A percentile compares a stretch with the other conserved stretches of the same genome.
Conservation (phyloP, 2,113 vertebrate species). For the Gymnarchus niloticus region DNA sequence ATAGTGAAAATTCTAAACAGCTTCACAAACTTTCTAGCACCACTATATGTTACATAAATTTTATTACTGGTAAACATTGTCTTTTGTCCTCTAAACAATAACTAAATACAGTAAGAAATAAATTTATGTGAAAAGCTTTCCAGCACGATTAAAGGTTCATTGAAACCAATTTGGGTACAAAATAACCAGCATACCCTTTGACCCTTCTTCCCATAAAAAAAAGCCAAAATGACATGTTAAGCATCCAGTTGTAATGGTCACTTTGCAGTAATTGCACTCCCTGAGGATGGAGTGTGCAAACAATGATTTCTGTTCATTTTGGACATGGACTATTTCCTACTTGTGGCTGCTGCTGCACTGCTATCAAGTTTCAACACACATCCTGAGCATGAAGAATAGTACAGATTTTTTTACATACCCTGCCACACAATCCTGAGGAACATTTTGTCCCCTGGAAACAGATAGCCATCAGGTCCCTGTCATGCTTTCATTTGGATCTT, state of each 20-base stretch:
- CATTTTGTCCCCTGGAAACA: not conserved
- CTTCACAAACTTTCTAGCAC: no score
- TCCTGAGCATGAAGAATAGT: not conserved
- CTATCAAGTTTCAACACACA: not conserved
- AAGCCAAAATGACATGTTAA: not conserved
- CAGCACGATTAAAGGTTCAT: not conserved
- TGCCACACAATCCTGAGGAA: not conserved
- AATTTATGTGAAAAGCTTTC: not conserved
- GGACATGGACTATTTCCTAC: not conserved
- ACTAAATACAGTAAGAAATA: not conserved
- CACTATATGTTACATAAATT: not conserved
- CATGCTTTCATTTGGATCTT: not conserved
- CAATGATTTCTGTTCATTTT: not conserved
- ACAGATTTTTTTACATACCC: not conserved
- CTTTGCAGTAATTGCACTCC: not conserved
- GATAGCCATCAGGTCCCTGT: not conserved
- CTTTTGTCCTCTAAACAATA: not conserved
- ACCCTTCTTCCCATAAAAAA: not conserved
- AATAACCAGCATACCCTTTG: not conserved
- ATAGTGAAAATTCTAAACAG: no score
- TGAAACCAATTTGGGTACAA: not conserved
- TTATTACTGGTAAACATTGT: not conserved
- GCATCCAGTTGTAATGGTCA: not conserved
- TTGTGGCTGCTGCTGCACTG: not conserved
- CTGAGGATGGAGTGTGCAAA: not conserved